Evolutionary conservation across 2,888 invertebrate species (phyloP), one percentile per base, ranked within the genome.

Genomic region (Ctenicera cuprea): DNA sequence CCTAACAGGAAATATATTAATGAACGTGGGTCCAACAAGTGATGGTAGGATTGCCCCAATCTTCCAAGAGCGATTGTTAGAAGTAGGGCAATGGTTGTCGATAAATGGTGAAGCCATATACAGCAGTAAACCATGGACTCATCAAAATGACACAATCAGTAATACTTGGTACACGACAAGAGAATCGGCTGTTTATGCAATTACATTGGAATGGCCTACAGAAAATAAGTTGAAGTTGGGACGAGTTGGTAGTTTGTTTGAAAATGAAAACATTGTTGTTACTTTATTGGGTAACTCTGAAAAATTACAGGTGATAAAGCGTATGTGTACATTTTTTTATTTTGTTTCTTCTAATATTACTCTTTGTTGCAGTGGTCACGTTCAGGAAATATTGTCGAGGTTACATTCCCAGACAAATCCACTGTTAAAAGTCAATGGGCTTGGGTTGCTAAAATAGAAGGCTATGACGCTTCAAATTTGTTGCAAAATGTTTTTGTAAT

Each of bases 21-120:
- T 94, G 83, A 96, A 96, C 82, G 90, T 96, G 11, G 95, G 96
- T 0, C 96, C 96, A 12, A 95, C 95, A 0, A 93, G 93, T 81
- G 94, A 94, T 80, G 96, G 96, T 9, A 91, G 92, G 7, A 95
- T 96, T 77, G 84, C 90, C 7, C 94, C 94, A 0, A 92, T 96
- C 82, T 95, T 93, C 86, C 93, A 95, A 87, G 95, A 96, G 82
- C 89, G 95, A 59, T 87, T 96, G 0, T 86, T 91, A 12, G 89
- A 91, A 76, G 89, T 96, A 81, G 96, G 96, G 5, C 77, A 87
- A 30, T 96, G 96, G 96, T 86, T 96, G 7, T 82, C 87, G 4
- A 86, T 92, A n/a, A 96, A 96, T 81, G 95, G 95, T 0, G 94
- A 94, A 83, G 95, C 94, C 0, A 94, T 96, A 77, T 96, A 95